Conservation (phyloP, 1,140 invertebrate genomes). For the Diabrotica undecimpunctata region DNA sequence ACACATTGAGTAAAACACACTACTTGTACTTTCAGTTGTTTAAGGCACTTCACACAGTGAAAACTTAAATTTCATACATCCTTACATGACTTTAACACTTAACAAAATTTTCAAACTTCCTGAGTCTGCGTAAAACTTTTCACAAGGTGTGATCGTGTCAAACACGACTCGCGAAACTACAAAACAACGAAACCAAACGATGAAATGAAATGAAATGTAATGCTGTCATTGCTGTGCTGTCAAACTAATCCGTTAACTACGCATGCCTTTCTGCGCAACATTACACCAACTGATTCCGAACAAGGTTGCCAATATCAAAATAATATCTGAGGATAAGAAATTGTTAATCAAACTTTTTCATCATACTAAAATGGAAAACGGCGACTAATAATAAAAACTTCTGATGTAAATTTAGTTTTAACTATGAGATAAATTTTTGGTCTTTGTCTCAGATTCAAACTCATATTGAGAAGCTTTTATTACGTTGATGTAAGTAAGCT, state of each 20-base stretch:
- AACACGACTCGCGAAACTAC: slow-evolving; percentile 1
- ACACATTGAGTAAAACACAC: slow-evolving; percentile 28
- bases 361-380: too few species aligned
- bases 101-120: slow-evolving; percentile 21
- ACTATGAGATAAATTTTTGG: too few species aligned
- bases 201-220: slow-evolving; percentile 1
- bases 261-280: background rate
- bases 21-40: slow-evolving; percentile 11
- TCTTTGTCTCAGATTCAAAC: too few species aligned
- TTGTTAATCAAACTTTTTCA: too few species aligned
- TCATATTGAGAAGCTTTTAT: too few species aligned
- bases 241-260: background rate
- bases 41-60: slow-evolving; percentile 17
- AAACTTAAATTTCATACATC: slow-evolving; percentile 11
- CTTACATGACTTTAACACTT: slow-evolving; percentile 7
- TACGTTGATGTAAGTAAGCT: too few species aligned
- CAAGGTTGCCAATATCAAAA: too few species aligned
- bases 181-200: slow-evolving; percentile 4
- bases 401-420: too few species aligned
- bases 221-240: background rate
- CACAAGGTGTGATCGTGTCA: background rate
- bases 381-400: too few species aligned
- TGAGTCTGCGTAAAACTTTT: slow-evolving; percentile 16
- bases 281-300: too few species aligned
- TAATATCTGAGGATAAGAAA: too few species aligned